These are phyloP conservation scores for Empidonax alnorum DNA, from an alignment of 2,113 vertebrate genomes.

Conservation along the genomic window DNA sequence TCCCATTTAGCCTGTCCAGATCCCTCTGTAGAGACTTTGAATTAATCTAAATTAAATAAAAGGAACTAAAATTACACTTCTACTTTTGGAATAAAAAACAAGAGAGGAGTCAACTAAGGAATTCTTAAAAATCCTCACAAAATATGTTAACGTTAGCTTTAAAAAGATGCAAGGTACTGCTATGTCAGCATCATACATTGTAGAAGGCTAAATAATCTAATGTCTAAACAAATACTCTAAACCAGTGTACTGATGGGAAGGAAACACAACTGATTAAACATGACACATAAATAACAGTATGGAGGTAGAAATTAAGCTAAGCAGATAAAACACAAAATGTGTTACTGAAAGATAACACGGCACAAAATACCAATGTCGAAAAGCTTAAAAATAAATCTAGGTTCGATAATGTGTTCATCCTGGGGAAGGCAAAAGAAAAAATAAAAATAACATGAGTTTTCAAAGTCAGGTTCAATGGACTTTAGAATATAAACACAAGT, in stretches of 20 bases:
- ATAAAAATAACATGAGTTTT: not conserved
- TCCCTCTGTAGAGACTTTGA: not conserved
- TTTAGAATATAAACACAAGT: not conserved
- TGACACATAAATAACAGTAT: not conserved
- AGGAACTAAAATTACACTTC: not conserved
- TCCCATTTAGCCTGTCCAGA: not conserved
- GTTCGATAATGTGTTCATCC: not conserved
- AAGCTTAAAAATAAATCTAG: slow-evolving; percentile 5
- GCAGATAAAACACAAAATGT: not conserved
- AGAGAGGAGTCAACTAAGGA: not conserved
- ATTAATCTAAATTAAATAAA: not conserved
- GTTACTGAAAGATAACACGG: not conserved
- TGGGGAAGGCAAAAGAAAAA: not conserved
- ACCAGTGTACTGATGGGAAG: not conserved
- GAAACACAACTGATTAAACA: slow-evolving; percentile 18
- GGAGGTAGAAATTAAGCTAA: not conserved
- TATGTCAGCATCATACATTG: not conserved
- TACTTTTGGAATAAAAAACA: not conserved
- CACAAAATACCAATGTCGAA: not conserved
- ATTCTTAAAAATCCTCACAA: not conserved
- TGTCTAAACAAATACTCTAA: not conserved
- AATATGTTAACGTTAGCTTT: not conserved
- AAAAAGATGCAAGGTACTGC: not conserved
- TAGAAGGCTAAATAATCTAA: not conserved
- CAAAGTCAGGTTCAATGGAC: not conserved